Percentiles rank a stretch among this genome's conserved stretches.
phyloP scores from a whole-genome alignment of 2,113 vertebrate species.

The Neolamprologus sp. region DNA sequence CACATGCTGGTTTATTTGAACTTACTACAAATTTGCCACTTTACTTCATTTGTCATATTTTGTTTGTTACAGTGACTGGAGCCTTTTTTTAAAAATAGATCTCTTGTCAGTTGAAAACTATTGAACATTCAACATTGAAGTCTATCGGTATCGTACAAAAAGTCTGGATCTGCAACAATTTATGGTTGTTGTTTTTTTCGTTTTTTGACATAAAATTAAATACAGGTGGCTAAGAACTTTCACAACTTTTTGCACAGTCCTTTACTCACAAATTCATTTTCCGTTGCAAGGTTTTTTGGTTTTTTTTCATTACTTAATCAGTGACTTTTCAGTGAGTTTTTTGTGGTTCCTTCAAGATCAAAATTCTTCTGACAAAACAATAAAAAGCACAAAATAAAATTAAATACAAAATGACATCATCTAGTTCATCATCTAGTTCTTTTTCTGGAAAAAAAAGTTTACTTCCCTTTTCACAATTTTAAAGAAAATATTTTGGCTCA shows the following conservation, averaged over 20 bases:
- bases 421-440: background rate
- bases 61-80: background rate
- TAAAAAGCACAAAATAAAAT: background rate
- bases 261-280: background rate
- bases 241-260: fast-evolving
- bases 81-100: fast-evolving
- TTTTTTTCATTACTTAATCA: background rate
- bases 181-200: fast-evolving
- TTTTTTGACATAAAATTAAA: background rate
- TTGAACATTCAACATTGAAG: background rate
- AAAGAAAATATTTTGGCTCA: background rate
- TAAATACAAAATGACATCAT: background rate
- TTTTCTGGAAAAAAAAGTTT: background rate
- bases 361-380: fast-evolving
- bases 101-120: background rate
- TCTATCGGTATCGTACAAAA: background rate
- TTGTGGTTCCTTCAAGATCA: background rate
- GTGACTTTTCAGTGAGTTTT: background rate
- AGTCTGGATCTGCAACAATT: background rate
- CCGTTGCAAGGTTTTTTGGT: fast-evolving
- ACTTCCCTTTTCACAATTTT: background rate
- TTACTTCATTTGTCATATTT: background rate
- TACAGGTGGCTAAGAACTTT: background rate
- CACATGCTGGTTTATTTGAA: background rate
- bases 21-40: background rate